Evolutionary conservation across 2,797 vertebrate species (phyloP), one percentile per base, ranked within the genome.

Genomic region (Macrochelys suwanniensis): DNA sequence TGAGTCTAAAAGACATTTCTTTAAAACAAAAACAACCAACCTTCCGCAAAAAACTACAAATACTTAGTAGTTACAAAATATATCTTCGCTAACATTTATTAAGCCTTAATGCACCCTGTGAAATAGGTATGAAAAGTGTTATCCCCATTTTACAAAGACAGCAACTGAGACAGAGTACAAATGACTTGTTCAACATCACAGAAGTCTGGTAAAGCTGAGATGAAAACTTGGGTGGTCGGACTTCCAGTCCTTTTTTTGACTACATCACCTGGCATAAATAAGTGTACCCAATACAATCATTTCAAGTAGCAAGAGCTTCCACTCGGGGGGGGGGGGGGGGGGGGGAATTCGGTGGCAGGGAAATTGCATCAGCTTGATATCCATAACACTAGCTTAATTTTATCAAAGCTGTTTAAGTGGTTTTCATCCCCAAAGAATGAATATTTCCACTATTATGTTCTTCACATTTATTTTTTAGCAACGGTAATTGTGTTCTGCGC

Each of bases 181-280:
- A 61, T 5, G 0, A 54, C 11, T 59, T 26, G 2, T 78, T 89
- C 77, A 76, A 49, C 0, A 3, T 21, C 2, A 21, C 2, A 3
- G 1, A 92, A 57, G 5, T 54, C 42, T 26, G 50, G 47, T 11
- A 92, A 28, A 93, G 59, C 1, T 3, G 80, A 74, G 84, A 80
- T 19, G 50, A 78, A 79, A 81, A 80, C 4, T 9, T 25, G 0
- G 23, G 26, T 77, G 84, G 84, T 71, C 26, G 90, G 71, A 87
- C 84, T 7, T n/a, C 71, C 13, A 65, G 17, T 57, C 82, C 56
- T 68, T 80, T 21, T 31, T 45, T 11, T 42, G 56, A 59, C 56
- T 11, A 68, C 6, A 47, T 37, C 1, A 54, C 19, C 65, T 37
- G n/a, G 19, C 7, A 37, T 68, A 68, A 68, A 11, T 37, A 68